Conservation (phyloP, 2,797 vertebrate species). For the Monodelphis domestica region DNA sequence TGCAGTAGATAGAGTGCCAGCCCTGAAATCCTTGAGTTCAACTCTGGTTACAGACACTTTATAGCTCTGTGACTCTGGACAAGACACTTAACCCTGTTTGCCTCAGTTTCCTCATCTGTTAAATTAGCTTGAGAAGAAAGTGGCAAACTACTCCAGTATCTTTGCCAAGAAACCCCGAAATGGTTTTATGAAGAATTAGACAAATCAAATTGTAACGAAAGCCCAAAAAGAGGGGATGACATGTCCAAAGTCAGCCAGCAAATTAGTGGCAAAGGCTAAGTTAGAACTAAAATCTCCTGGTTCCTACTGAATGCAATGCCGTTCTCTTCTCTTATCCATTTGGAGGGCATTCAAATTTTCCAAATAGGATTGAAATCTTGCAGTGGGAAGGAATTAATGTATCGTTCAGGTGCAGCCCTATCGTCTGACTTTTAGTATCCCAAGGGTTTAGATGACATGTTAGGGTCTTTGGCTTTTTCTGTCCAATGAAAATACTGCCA, state of each 20-base stretch:
- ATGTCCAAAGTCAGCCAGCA: background rate
- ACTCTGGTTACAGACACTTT: background rate
- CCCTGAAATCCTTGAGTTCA: background rate
- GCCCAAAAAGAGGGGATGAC: background rate
- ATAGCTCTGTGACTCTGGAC: background rate
- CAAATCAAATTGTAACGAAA: background rate
- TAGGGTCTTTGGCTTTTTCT: constrained; percentile 66
- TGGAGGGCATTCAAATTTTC: background rate
- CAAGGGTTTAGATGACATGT: constrained; percentile 73
- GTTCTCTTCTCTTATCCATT: background rate
- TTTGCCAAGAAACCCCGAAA: too few relatives aligned
- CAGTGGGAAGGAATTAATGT: constrained; percentile 55
- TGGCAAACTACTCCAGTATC: too few relatives aligned
- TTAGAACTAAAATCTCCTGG: too few relatives aligned
- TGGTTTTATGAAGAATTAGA: background rate
- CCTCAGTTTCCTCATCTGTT: too few relatives aligned
- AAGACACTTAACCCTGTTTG: too few relatives aligned
- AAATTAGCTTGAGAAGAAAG: too few relatives aligned
- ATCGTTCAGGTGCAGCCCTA: constrained; percentile 44
- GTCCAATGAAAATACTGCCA: constrained; percentile 75
- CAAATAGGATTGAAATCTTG: constrained; percentile 40
- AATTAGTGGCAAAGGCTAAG: background rate
- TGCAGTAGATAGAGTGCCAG: too few relatives aligned
- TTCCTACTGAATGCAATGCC: background rate
- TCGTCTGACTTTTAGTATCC: constrained; percentile 48